Evolutionary conservation across 2,113 vertebrate species (phyloP).

Genomic region (Mola mola): DNA sequence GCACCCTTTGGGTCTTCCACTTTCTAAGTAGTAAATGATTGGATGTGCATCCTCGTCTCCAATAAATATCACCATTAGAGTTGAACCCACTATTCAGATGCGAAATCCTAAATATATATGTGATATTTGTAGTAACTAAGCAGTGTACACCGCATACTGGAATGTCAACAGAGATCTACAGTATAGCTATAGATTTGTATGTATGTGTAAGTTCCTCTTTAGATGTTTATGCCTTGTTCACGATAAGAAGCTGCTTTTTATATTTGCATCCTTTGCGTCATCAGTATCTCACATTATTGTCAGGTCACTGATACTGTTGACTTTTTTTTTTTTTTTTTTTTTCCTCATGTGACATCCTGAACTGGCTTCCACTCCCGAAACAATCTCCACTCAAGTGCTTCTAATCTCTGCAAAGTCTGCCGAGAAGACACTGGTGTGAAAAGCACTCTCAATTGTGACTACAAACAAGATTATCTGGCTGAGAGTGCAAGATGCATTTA

Average conservation of each 20-base stretch:
- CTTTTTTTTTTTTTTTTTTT: conserved; percentile 11
- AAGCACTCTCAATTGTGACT: conserved; percentile 51
- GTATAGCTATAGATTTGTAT: background rate
- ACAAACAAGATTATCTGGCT: conserved; percentile 50
- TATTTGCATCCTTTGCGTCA: background rate
- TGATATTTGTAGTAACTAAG: no score
- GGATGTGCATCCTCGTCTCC: conserved; percentile 37
- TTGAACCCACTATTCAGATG: background rate
- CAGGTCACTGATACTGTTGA: conserved; percentile 16
- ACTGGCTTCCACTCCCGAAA: conserved; percentile 43
- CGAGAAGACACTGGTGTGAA: conserved; percentile 40
- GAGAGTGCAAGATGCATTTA: conserved; percentile 35
- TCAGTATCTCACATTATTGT: conserved; percentile 40
- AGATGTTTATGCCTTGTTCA: background rate
- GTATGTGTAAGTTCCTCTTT: background rate
- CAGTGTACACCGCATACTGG: no score
- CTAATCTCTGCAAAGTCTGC: conserved; percentile 62
- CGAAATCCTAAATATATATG: background rate
- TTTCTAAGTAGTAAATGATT: conserved; percentile 47
- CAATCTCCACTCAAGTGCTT: conserved; percentile 61
- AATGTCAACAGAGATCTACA: background rate
- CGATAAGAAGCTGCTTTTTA: background rate
- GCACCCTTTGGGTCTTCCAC: conserved; percentile 50
- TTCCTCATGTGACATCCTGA: conserved; percentile 10
- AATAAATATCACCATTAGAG: conserved; percentile 49